Evolutionary conservation across 1,140 invertebrate species (phyloP).

Genomic region (Pygmarrhopalites habei): DNA sequence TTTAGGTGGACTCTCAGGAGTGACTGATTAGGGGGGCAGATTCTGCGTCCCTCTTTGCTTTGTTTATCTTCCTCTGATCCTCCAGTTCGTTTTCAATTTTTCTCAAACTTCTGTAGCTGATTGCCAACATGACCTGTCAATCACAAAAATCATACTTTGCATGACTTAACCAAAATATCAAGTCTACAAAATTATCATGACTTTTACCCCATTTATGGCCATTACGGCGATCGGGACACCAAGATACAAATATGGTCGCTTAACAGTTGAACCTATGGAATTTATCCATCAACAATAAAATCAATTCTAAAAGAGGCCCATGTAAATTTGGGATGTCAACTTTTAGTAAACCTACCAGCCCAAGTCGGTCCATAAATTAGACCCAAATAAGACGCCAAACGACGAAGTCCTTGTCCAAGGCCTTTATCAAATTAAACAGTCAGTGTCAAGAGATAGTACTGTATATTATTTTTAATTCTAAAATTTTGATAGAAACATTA

Average conservation of each 20-base stretch:
- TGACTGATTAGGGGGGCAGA: too few species aligned
- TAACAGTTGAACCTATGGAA: conserved; percentile 22
- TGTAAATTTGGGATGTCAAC: too few species aligned
- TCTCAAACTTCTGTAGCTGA: conserved; percentile 20
- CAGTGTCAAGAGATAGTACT: background rate
- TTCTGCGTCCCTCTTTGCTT: too few species aligned
- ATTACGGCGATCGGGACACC: conserved; percentile 22
- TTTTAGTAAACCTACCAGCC: too few species aligned
- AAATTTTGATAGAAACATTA: too few species aligned
- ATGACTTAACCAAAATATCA: background rate
- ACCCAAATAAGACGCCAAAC: conserved; percentile 30
- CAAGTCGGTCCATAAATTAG: conserved; percentile 28
- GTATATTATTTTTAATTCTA: background rate
- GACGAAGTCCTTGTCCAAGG: conserved; percentile 27
- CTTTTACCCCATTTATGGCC: conserved; percentile 24
- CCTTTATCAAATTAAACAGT: conserved; percentile 4
- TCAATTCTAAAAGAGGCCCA: too few species aligned
- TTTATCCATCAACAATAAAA: too few species aligned
- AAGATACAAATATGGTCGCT: conserved; percentile 18
- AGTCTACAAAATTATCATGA: background rate
- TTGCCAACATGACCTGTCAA: conserved; percentile 18
- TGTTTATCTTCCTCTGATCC: background rate
- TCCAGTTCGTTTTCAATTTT: conserved; percentile 14
- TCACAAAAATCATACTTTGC: background rate
- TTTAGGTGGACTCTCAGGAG: too few species aligned